phyloP scores from a whole-genome alignment of 2,797 vertebrate species.

The Borostomias antarcticus region DNA sequence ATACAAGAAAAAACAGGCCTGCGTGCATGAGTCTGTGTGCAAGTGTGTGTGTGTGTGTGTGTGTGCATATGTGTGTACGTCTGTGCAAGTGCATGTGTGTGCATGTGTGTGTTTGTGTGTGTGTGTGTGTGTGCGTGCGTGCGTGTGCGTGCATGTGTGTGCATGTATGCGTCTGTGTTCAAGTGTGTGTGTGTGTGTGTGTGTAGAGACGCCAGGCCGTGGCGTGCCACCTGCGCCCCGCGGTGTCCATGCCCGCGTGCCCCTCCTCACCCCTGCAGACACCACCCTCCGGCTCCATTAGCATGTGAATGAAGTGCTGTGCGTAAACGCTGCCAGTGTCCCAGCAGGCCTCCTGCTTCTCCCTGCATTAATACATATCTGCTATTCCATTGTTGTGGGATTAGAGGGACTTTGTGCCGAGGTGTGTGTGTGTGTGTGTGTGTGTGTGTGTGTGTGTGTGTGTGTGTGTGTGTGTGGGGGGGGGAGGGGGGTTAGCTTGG shows the following conservation, averaged over 20 bases:
- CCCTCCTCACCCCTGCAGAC: constrained; percentile 35
- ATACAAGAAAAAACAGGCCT: too few species aligned
- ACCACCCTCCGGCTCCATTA: constrained; percentile 50
- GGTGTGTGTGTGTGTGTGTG: neutral
- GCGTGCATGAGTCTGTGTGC: too few species aligned
- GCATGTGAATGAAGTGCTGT: constrained; percentile 69
- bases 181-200: too few species aligned
- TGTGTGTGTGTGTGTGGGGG: neutral
- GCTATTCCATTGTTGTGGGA: constrained; percentile 63
- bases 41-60: too few species aligned
- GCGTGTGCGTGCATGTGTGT: too few species aligned
- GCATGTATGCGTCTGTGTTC: neutral
- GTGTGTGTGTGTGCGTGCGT: too few species aligned
- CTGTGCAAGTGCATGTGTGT: too few species aligned
- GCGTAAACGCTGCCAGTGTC: constrained; percentile 55
- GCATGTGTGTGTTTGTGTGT: neutral
- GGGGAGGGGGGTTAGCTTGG: neutral
- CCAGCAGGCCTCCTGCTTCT: constrained; percentile 43
- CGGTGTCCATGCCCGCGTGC: constrained; percentile 2
- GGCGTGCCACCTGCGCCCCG: too few species aligned
- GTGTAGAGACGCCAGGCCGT: too few species aligned
- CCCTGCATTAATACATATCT: constrained; percentile 48
- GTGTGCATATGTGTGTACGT: too few species aligned
- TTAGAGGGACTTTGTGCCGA: constrained; percentile 42
- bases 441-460: neutral